Evolutionary conservation across 2,797 vertebrate species (phyloP).

Genomic region (Podarcis lilfordi): DNA sequence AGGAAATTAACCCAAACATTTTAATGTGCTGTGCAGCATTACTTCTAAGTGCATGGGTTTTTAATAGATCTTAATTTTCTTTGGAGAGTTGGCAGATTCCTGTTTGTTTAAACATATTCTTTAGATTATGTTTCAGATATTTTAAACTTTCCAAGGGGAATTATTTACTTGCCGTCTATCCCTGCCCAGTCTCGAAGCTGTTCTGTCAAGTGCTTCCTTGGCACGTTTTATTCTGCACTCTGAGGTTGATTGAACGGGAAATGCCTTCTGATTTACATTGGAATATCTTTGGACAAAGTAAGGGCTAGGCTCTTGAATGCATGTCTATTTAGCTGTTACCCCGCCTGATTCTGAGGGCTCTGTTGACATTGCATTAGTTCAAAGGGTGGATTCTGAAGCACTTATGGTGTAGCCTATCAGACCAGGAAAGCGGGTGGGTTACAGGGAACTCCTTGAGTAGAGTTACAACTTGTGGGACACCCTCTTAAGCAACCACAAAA

Average conservation of each 20-base stretch:
- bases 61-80: constrained; percentile 19
- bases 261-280: not conserved
- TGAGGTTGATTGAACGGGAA: not conserved
- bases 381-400: not conserved
- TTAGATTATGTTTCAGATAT: constrained; percentile 25
- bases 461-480: not conserved
- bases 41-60: constrained; percentile 3
- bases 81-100: not conserved
- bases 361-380: not conserved
- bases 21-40: not conserved
- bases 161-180: constrained; percentile 11
- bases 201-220: not conserved
- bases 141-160: not conserved
- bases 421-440: not conserved
- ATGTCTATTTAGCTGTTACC: not conserved
- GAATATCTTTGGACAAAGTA: not conserved
- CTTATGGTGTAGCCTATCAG: not conserved
- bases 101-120: constrained; percentile 40
- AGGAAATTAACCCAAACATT: constrained; percentile 19
- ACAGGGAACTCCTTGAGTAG: not conserved
- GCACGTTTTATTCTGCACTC: not conserved
- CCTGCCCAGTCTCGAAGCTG: not conserved
- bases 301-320: not conserved
- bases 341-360: not conserved
- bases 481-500: not conserved